Evolutionary conservation across 2,797 vertebrate genomes (phyloP).

Genomic region (Pelochelys cantorii): DNA sequence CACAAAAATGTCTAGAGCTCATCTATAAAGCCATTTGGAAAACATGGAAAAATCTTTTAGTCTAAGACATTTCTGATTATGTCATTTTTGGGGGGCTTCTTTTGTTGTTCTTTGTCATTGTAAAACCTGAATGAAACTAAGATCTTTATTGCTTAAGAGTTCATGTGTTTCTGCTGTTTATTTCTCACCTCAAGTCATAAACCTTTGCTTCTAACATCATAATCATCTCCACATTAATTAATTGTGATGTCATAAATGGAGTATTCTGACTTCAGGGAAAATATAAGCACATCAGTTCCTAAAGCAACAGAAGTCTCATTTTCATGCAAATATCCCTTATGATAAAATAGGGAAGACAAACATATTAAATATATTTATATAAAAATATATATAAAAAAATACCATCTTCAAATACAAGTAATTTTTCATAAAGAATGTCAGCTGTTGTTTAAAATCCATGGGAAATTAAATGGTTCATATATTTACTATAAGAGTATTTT

Average conservation of each 20-base stretch:
- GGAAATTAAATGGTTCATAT: neutral
- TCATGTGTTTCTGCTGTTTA: neutral
- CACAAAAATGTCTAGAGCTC: fast-evolving
- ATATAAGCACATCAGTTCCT: neutral
- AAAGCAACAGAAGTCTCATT: neutral
- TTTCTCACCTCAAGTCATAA: neutral
- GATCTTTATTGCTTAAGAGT: neutral
- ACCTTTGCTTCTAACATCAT: neutral
- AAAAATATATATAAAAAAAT: no score
- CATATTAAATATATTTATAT: slow-evolving; percentile 30
- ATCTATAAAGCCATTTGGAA: neutral
- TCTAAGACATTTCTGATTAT: neutral
- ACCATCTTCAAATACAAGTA: neutral
- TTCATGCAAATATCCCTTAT: neutral
- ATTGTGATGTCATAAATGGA: neutral
- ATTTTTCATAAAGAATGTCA: neutral
- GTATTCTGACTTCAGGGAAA: neutral
- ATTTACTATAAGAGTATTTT: neutral
- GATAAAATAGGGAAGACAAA: neutral
- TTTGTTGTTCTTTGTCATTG: neutral
- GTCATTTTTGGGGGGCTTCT: neutral
- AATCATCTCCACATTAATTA: neutral
- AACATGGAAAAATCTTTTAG: neutral
- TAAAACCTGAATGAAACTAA: neutral
- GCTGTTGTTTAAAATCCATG: neutral